phyloP scores from a whole-genome alignment of 1,140 invertebrate species.

The Zaprionus lachaisei region DNA sequence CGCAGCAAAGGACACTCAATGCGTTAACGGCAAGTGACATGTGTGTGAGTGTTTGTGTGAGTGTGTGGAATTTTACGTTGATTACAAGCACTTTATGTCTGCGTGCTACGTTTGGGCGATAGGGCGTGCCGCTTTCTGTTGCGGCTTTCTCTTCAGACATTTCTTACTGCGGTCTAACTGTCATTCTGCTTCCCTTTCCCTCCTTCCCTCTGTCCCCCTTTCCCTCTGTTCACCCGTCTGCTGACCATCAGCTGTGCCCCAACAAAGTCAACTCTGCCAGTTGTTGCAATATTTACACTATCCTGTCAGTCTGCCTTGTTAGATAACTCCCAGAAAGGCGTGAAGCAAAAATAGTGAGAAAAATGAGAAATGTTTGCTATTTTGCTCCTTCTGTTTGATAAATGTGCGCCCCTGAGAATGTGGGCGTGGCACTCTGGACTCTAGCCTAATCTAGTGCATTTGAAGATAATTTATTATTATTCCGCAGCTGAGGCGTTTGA shows the following conservation, averaged over 20 bases:
- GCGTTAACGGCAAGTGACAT: constrained; percentile 44
- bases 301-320: constrained; percentile 43
- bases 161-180: background rate
- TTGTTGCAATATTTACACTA: constrained; percentile 74
- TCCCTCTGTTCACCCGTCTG: constrained; percentile 7
- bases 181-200: constrained; percentile 2
- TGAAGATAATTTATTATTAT: constrained; percentile 71
- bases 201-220: background rate
- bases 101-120: constrained; percentile 75
- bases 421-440: constrained; percentile 57
- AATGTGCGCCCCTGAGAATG: constrained; percentile 54
- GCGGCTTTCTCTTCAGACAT: background rate
- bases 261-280: constrained; percentile 56
- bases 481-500: constrained; percentile 33
- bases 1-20: constrained; percentile 42
- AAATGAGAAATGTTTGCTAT: constrained; percentile 39
- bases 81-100: constrained; percentile 79
- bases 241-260: constrained; percentile 43
- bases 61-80: constrained; percentile 72
- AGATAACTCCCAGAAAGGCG: constrained; percentile 28
- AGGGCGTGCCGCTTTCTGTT: constrained; percentile 6
- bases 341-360: constrained; percentile 5
- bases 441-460: constrained; percentile 61
- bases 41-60: constrained; percentile 6
- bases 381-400: constrained; percentile 51